phyloP scores from a whole-genome alignment of 2,888 invertebrate species.

The Muscina levida region DNA sequence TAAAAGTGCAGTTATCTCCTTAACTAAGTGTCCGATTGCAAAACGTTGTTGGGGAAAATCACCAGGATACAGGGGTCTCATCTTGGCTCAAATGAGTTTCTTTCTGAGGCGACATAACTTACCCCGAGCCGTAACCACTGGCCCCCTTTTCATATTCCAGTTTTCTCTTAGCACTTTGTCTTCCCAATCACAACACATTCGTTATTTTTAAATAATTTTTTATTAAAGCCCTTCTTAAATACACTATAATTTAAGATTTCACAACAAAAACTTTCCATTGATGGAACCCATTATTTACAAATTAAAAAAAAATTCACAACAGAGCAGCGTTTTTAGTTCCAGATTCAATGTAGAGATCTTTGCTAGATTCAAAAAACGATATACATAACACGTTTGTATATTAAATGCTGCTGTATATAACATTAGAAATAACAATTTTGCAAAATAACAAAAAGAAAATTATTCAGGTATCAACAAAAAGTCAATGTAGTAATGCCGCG shows the following conservation, averaged over 20 bases:
- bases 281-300: slow-evolving; percentile 11
- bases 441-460: not conserved
- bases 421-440: not conserved
- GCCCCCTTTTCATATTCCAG: no score
- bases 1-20: no score
- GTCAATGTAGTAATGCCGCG: not conserved
- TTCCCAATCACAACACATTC: no score
- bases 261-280: slow-evolving; percentile 21
- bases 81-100: no score
- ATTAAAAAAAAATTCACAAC: not conserved
- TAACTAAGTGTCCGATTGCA: no score
- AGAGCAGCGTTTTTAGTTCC: slow-evolving; percentile 9
- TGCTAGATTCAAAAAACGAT: slow-evolving; percentile 5
- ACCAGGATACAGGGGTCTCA: no score
- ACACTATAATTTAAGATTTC: slow-evolving; percentile 22
- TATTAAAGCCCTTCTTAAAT: slow-evolving; percentile 32
- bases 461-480: not conserved
- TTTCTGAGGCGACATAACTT: no score
- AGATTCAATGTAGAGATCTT: slow-evolving; percentile 30
- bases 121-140: no score
- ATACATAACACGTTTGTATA: not conserved
- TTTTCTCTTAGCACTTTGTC: no score
- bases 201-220: slow-evolving; percentile 8
- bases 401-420: slow-evolving; percentile 17
- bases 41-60: no score